Base-by-base conservation (phyloP, 2,888 invertebrate genomes). In the Sphaeridia pumilis region DNA sequence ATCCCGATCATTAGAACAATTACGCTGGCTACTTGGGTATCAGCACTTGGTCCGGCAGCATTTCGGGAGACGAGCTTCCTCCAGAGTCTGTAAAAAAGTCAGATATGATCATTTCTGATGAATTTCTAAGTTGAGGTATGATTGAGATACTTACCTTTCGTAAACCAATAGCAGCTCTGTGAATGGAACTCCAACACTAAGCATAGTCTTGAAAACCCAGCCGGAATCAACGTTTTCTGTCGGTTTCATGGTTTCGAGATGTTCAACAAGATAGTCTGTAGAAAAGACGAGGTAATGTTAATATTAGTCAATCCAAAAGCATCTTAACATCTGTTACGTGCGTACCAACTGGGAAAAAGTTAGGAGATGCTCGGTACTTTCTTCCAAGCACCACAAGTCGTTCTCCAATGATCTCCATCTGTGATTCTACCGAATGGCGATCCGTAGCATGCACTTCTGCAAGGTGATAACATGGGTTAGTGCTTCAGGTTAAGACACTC, bases 81-180 rank as follows among this genome's bases (percentile, higher is more conserved):
- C 64, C 64, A 64, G 7, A 63, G 42, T 22, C 64, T 63, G 21
- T 31, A 20, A 47, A 21, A 38, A 49, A 31, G 10, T 31, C 31
- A 10, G 31, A 31, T 10, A 31, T 31, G 14, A 31, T 10, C 14
- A 7, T 10, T 31, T 7, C 10, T 14, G 14, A 14, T 31, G 14
- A 7, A 31, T 31, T 31, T 31, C 31, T 7, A 31, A 7, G 14
- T 31, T 31, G 14, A 31, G 31, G 14, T 14, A 31, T 14, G 31
- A 10, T 14, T 7, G 10, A 31, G 14, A 31, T 10, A 31, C 75
- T 70, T 70, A 83, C 83, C 79, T 80, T 66, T 87, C 84, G 70
- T 92, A 92, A 58, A 87, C 81, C 66, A 87, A 82, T 61, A 90
- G 73, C 2, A 92, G 76, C 66, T 82, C 79, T 66, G 83, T 82